A percentile compares a stretch with the other conserved stretches of the same genome.
These are phyloP conservation scores for Zaprionus gabonicus DNA, from an alignment of 1,140 invertebrate genomes.

Conservation along the genomic window DNA sequence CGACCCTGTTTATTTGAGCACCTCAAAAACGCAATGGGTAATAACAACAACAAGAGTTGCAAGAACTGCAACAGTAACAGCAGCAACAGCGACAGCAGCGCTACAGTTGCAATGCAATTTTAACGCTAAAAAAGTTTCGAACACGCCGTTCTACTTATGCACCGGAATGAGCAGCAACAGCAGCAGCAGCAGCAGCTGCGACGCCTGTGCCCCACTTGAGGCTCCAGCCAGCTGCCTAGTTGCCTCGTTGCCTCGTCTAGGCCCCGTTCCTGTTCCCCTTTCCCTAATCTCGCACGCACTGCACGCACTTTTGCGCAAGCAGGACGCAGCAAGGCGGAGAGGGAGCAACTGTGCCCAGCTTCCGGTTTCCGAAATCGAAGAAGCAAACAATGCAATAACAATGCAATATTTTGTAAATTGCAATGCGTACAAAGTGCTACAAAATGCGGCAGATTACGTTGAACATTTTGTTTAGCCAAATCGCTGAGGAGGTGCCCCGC, in stretches of 20 bases:
- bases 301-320: constrained; percentile 77
- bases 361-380: constrained; percentile 45
- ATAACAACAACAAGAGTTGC: constrained; percentile 25
- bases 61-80: constrained; percentile 41
- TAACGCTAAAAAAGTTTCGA: constrained; percentile 78
- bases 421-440: constrained; percentile 59
- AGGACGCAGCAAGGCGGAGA: constrained; percentile 46
- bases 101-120: constrained; percentile 70
- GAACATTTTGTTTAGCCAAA: constrained; percentile 13
- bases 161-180: constrained; percentile 65
- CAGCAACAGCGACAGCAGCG: background rate
- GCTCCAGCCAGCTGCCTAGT: background rate
- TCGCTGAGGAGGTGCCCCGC: background rate
- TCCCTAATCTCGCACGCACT: constrained; percentile 52
- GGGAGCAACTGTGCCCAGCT: constrained; percentile 43
- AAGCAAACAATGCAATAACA: constrained; percentile 4
- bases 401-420: constrained; percentile 35
- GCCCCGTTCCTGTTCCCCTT: too few species aligned
- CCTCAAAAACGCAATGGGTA: constrained; percentile 62
- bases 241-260: background rate
- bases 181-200: constrained; percentile 10
- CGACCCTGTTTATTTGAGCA: constrained; percentile 79
- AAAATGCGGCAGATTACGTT: constrained; percentile 42
- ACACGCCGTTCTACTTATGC: constrained; percentile 77
- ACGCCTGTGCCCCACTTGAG: constrained; percentile 15